Evolutionary conservation across 2,888 invertebrate species (phyloP).

Genomic region (Eremobia ochroleuca): DNA sequence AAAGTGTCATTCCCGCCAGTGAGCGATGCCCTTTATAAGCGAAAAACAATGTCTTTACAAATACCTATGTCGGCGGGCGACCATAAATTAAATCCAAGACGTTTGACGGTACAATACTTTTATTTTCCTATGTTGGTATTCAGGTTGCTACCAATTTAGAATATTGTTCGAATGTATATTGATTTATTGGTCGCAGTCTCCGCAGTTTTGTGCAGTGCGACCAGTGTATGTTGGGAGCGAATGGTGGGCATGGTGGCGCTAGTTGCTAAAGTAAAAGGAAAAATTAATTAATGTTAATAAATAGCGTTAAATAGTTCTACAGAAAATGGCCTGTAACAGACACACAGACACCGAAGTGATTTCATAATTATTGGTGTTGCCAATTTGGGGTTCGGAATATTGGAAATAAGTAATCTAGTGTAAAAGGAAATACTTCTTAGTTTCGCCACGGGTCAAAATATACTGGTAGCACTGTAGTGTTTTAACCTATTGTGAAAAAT

Average conservation of each 20-base stretch:
- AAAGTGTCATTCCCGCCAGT: conserved; percentile 53
- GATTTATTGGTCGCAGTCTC: conserved; percentile 61
- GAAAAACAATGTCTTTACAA: conserved; percentile 64
- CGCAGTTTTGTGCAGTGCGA: conserved; percentile 33
- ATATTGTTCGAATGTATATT: conserved; percentile 61
- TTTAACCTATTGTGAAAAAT: conserved; percentile 57
- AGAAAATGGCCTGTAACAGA: background rate
- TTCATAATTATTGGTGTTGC: too few species aligned
- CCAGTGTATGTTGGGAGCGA: conserved; percentile 34
- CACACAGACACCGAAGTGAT: accelerated
- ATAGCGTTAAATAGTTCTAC: background rate
- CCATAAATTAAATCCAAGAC: conserved; percentile 60
- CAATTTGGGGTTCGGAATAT: background rate
- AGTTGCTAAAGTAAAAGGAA: background rate
- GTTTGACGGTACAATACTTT: conserved; percentile 47
- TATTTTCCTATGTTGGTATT: conserved; percentile 65
- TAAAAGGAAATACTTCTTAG: background rate
- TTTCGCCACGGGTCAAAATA: conserved; percentile 15
- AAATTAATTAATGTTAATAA: background rate
- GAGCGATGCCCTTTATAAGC: conserved; percentile 57
- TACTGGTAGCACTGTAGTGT: conserved; percentile 16
- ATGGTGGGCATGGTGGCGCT: background rate
- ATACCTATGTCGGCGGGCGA: conserved; percentile 49
- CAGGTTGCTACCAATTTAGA: conserved; percentile 65
- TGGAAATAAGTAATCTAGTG: background rate